These are phyloP conservation scores for Alcedo quadribrachys DNA, from an alignment of 2,797 vertebrate species.

Conservation along the genomic window DNA sequence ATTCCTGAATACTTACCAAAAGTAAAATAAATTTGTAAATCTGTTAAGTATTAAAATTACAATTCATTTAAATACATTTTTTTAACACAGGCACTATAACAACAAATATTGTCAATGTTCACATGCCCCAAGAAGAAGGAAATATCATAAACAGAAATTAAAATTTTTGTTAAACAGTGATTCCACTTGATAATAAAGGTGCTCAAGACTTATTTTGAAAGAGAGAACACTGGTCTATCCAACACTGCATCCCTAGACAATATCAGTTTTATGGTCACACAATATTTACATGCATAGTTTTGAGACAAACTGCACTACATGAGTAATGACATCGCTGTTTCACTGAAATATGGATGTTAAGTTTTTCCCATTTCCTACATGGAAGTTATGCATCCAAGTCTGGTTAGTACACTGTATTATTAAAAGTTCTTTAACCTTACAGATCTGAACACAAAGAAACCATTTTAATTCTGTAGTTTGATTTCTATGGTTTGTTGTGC, in stretches of 20 bases:
- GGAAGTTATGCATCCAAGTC: not conserved
- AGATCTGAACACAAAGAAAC: not conserved
- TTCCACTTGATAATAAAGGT: not conserved
- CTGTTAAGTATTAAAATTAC: not conserved
- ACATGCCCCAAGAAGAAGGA: not conserved
- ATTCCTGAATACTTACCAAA: not conserved
- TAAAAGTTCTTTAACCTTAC: not conserved
- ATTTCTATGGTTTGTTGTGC: not conserved
- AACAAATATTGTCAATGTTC: not conserved
- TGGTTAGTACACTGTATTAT: not conserved
- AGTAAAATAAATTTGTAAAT: not conserved
- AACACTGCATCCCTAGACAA: not conserved
- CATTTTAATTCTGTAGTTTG: not conserved
- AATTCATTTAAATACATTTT: not conserved
- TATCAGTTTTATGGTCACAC: not conserved
- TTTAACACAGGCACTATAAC: not conserved
- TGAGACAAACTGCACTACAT: not conserved
- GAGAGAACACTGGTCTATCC: not conserved
- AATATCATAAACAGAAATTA: not conserved
- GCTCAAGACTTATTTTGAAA: not conserved
- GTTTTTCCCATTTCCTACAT: not conserved
- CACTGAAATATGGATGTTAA: not conserved
- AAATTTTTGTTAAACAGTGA: not conserved
- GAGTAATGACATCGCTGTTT: not conserved
- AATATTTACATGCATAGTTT: not conserved